These are phyloP conservation scores for Hemichromis elongatus DNA, from an alignment of 2,113 vertebrate genomes.

Conservation along the genomic window DNA sequence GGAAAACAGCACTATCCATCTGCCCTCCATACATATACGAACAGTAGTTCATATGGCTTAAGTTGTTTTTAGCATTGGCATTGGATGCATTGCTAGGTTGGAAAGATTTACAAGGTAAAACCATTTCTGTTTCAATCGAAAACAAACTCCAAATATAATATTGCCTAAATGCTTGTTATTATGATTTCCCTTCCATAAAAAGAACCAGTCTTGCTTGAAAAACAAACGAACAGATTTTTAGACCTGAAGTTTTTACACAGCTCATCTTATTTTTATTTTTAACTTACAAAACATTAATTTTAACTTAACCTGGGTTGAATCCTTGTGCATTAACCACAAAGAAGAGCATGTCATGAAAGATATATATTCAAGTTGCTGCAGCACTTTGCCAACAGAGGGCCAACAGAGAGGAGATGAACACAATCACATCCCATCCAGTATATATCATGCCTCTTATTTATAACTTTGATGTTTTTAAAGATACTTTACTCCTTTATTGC, in stretches of 20 bases:
- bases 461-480: not conserved
- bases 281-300: not conserved
- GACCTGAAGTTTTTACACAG: not conserved
- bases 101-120: not conserved
- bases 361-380: not conserved
- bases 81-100: not conserved
- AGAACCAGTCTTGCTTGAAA: not conserved
- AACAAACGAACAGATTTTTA: not conserved
- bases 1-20: conserved; percentile 73
- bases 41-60: not conserved
- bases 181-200: not conserved
- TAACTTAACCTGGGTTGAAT: not conserved
- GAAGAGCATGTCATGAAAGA: not conserved
- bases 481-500: not conserved
- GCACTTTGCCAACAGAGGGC: conserved; percentile 20
- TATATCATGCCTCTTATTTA: not conserved
- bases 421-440: not conserved
- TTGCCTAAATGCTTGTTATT: too few relatives aligned
- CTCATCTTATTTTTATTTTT: not conserved
- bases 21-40: conserved; percentile 50
- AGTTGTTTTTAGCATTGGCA: conserved; percentile 16
- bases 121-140: not conserved
- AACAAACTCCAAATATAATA: too few relatives aligned
- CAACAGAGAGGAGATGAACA: conserved; percentile 41
- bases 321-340: not conserved